A percentile compares a stretch with the other conserved stretches of the same genome.
phyloP scores from a whole-genome alignment of 2,888 invertebrate species.

The Lepeophtheirus nordmannii region DNA sequence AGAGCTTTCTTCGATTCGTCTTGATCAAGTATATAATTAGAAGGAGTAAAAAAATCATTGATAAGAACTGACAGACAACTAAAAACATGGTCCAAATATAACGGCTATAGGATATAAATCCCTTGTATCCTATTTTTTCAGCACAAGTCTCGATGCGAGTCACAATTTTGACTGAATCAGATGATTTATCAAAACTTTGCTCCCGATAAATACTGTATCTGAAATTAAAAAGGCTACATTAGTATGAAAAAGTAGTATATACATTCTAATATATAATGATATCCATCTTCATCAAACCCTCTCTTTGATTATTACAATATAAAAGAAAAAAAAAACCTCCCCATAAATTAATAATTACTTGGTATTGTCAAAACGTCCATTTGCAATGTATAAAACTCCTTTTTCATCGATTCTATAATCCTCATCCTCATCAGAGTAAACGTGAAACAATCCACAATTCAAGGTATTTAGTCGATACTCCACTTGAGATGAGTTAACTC shows the following conservation, averaged over 20 bases:
- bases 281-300: not conserved
- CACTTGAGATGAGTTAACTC: not conserved
- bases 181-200: not conserved
- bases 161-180: not conserved
- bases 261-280: not conserved
- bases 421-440: not conserved
- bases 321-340: not conserved
- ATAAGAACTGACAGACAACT: not conserved
- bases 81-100: slow-evolving; percentile 13
- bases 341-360: not conserved
- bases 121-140: not conserved
- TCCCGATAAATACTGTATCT: not conserved
- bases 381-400: not conserved
- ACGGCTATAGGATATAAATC: not conserved
- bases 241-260: not conserved
- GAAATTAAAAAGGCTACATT: not conserved
- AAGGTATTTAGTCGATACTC: not conserved
- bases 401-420: not conserved
- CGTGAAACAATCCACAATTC: not conserved
- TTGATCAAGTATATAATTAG: not conserved
- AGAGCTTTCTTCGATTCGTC: not conserved
- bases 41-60: slow-evolving; percentile 5
- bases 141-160: not conserved
- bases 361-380: not conserved
- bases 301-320: not conserved